phyloP scores from a whole-genome alignment of 2,113 vertebrate genomes.

The Amblyornis subalaris region DNA sequence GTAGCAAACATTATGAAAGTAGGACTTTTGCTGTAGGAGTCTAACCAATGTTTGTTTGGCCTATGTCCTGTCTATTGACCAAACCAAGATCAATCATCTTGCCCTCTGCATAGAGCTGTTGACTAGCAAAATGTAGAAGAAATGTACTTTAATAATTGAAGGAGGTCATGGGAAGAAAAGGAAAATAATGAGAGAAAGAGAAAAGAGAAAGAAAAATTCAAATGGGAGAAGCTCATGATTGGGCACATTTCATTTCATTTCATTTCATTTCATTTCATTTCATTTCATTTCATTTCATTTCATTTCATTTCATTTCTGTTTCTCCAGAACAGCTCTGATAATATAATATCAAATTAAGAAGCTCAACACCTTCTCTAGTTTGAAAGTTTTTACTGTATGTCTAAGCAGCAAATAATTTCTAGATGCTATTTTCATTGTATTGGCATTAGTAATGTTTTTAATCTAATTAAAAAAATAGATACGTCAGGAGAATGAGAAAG shows the following conservation, averaged over 20 bases:
- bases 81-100: not conserved
- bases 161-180: not conserved
- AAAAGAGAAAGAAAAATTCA: not conserved
- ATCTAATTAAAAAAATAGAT: slow-evolving; percentile 55
- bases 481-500: slow-evolving; percentile 38
- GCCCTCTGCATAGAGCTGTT: not conserved
- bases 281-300: not conserved
- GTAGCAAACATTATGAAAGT: not conserved
- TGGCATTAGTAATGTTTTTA: slow-evolving; percentile 53
- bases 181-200: too few species aligned
- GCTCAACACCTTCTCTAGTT: not conserved
- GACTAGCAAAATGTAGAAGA: not conserved
- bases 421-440: not conserved
- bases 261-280: not conserved
- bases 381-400: not conserved
- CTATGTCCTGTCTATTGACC: not conserved
- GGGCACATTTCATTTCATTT: not conserved
- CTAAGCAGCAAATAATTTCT: not conserved
- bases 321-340: not conserved
- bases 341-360: not conserved
- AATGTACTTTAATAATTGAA: not conserved
- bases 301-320: not conserved
- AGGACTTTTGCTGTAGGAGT: not conserved
- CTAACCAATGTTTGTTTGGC: not conserved
- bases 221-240: not conserved